Base-by-base conservation (phyloP, 1,140 invertebrate species). In the Pseudomyrmex cubaensis region DNA sequence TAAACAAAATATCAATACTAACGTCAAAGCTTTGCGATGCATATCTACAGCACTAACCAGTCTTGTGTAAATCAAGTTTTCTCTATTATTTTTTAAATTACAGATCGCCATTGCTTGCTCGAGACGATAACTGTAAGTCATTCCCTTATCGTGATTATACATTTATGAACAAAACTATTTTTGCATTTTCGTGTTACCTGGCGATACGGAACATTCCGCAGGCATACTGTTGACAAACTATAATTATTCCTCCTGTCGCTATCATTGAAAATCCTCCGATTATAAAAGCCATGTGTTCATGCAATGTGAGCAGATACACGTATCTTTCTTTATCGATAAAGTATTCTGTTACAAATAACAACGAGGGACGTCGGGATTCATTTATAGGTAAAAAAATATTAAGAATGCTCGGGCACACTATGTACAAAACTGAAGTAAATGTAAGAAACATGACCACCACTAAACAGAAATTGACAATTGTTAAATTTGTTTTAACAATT, bases 131-230 rank as follows among this genome's bases (percentile, higher is more conserved):
- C 73, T 76, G 22, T 7, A 63, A 52, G 0, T 0, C 0, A 64
- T 35, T 35, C 0, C n/a, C 63, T 12, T 17, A 1, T 12, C 22
- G 9, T 63, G 52, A 17, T 64, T 52, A 64, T 7, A 15, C n/a
- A 59, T 46, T 46, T 56, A 2, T 1, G 17, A 1, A 35, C 44
- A 4, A n/a, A 35, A 62, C 10, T 48, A 3, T 35, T 20, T 12
- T 50, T 50, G 7, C 13, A 3, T 13, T n/a, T 22, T 46, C 44
- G 15, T 44, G 12, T n/a, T 12, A 76, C 59, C 73, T 76, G 1
- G 48, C 73, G 0, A 76, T 63, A 35, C n/a, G 15, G 35, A 76
- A 76, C 73, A 76, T 76, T 64, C 73, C 73, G 7, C 59, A 76
- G 0, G 3, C 7, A 20, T 52, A 4, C 2, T 63, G 22, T 25